Conservation (phyloP, 2,888 invertebrate genomes). For the Abscondita cerata region DNA sequence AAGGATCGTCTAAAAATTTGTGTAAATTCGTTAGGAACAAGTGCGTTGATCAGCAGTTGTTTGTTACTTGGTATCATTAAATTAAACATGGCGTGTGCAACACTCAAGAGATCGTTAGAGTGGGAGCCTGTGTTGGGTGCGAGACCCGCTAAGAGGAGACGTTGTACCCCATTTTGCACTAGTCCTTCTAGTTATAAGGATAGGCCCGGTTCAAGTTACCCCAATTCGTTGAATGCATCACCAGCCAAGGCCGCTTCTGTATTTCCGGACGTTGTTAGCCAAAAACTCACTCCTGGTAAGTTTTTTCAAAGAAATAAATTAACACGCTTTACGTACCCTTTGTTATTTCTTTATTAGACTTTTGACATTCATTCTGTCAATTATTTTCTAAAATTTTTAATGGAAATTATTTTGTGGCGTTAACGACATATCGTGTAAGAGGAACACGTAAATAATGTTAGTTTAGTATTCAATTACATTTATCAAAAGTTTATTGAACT, state of each 20-base stretch:
- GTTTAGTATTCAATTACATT: too few species aligned
- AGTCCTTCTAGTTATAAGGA: constrained; percentile 60
- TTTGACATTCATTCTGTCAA: too few species aligned
- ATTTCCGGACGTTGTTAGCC: constrained; percentile 82
- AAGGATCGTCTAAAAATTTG: constrained; percentile 24
- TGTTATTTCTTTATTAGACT: too few species aligned
- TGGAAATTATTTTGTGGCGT: too few species aligned
- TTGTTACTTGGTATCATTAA: constrained; percentile 42
- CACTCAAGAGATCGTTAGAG: constrained; percentile 92
- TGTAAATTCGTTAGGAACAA: constrained; percentile 49
- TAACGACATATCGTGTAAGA: too few species aligned
- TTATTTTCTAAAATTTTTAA: too few species aligned
- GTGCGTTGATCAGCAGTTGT: constrained; percentile 46
- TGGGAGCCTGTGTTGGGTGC: constrained; percentile 92
- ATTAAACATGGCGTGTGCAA: constrained; percentile 95
- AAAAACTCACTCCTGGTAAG: constrained; percentile 90
- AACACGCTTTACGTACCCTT: too few species aligned
- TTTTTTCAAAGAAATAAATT: constrained; percentile 36
- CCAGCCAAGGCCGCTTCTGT: constrained; percentile 68
- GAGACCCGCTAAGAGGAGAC: constrained; percentile 86
- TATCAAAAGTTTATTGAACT: too few species aligned
- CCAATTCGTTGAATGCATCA: constrained; percentile 51
- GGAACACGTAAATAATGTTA: too few species aligned
- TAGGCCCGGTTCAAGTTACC: constrained; percentile 37
- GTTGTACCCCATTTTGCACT: constrained; percentile 88